These are phyloP conservation scores for Torymus auratus DNA, from an alignment of 2,888 invertebrate species.

Conservation along the genomic window DNA sequence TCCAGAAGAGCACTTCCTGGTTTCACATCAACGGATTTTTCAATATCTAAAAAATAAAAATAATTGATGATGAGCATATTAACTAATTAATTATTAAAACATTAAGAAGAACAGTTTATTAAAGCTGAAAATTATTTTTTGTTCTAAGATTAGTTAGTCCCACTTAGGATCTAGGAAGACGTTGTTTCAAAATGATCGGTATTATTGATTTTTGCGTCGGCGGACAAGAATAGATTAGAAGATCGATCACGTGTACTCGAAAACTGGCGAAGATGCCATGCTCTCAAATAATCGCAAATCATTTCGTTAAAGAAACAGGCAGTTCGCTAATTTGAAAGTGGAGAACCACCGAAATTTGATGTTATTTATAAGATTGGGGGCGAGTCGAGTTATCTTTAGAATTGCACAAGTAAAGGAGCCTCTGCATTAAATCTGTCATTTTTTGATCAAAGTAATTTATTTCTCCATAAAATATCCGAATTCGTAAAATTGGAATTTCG, in stretches of 20 bases:
- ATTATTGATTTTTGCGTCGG: constrained; percentile 25
- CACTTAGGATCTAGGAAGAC: not conserved
- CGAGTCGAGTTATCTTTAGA: constrained; percentile 16
- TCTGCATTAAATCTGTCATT: not conserved
- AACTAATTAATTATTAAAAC: not conserved
- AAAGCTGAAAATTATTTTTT: not conserved
- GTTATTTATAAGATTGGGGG: constrained; percentile 31
- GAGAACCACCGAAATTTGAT: constrained; percentile 3
- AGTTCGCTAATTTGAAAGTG: constrained; percentile 63
- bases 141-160: too few relatives aligned
- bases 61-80: constrained; percentile 5
- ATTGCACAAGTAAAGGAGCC: not conserved
- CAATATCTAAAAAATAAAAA: constrained; percentile 43
- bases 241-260: constrained; percentile 13
- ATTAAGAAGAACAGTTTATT: not conserved
- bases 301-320: constrained; percentile 53
- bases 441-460: not conserved
- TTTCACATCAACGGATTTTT: constrained; percentile 30
- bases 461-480: not conserved
- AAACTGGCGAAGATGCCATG: constrained; percentile 7
- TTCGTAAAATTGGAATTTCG: not conserved
- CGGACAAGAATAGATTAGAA: constrained; percentile 35
- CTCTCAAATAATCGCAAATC: constrained; percentile 25
- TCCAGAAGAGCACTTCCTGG: constrained; percentile 21
- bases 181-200: constrained; percentile 1